These are phyloP conservation scores for Siniperca scherzeri DNA, from an alignment of 2,797 vertebrate species.

Conservation along the genomic window DNA sequence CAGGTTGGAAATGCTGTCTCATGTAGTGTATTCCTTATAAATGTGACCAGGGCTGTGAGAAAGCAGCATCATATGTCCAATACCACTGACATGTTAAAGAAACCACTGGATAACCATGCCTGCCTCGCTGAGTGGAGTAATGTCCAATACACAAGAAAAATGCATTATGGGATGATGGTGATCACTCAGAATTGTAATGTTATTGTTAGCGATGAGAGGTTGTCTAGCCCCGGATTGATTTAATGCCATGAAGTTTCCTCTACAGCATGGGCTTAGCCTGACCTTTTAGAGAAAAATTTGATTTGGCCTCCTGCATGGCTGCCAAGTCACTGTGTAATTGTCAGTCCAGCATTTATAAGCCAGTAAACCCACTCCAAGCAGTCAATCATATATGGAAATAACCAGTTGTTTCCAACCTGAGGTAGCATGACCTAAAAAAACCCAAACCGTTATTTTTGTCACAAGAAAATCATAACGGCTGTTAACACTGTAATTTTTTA, in stretches of 20 bases:
- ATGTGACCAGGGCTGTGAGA: constrained; percentile 23
- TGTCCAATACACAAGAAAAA: constrained; percentile 46
- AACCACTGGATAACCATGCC: constrained; percentile 18
- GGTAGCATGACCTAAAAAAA: not conserved
- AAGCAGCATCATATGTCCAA: constrained; percentile 19
- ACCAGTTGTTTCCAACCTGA: not conserved
- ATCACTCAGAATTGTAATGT: constrained; percentile 57
- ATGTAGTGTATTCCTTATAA: constrained; percentile 3
- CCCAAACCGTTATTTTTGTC: not conserved
- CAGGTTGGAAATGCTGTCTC: constrained; percentile 16
- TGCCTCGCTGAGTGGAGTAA: constrained; percentile 26
- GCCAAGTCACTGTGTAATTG: constrained; percentile 52
- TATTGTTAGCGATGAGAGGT: constrained; percentile 59
- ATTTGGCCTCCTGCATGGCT: constrained; percentile 55
- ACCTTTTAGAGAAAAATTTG: constrained; percentile 65
- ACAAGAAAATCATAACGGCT: not conserved
- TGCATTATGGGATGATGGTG: constrained; percentile 39
- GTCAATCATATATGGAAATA: constrained; percentile 43
- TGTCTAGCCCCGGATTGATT: constrained; percentile 62
- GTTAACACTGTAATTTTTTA: not conserved
- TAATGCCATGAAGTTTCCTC: constrained; percentile 53
- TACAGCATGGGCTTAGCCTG: constrained; percentile 39
- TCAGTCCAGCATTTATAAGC: constrained; percentile 33
- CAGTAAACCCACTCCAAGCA: constrained; percentile 42
- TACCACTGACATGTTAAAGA: constrained; percentile 22